Base-by-base conservation (phyloP, 2,888 invertebrate species). In the Micoletzkya japonica region DNA sequence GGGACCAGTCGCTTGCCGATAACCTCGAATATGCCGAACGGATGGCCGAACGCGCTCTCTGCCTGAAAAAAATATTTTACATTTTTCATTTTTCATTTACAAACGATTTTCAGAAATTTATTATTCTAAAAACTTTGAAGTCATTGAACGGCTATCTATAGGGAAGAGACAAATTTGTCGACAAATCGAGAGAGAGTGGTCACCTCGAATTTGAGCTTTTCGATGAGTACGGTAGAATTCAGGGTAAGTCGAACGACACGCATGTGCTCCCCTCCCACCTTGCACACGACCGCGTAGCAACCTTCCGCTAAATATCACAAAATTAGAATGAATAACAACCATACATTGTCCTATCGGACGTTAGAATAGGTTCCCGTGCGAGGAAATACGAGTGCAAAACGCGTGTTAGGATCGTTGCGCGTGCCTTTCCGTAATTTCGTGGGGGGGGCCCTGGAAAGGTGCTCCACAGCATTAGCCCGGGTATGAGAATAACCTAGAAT, bases 1-100 rank as follows among this genome's bases (percentile, higher is more conserved):
- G 67, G 67, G 2, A 67, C 67, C 30, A 67, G 44, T 32, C 67
- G 56, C 44, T 67, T 67, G 17, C 67, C 67, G 30, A 67, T 67
- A 10, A 83, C 77, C 52, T 81, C 80, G 73, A 83, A 83, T n/a
- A 83, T 72, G 2, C 83, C 83, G 64, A 74, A 81, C 1, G 76
- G 81, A 39, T 79, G 72, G 3, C 82, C 83, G 68, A 83, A 71
- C 10, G 78, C 77, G 58, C 76, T 77, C 24, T 67, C 67, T 24
- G 67, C 67, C 67, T 67, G 39, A 20, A 64, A 54, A 24, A 6
- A 20, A n/a, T n/a, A n/a, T n/a, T n/a, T n/a, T 44, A 14, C 44
- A n/a, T 24, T 20, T 24, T 54, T 54, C 24, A 10, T n/a, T 54
- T 54, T 24, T 54, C 24, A 14, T 54, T 14, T 24, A 24, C 26